Percentiles rank a stretch among this genome's conserved stretches.
These are phyloP conservation scores for Collichthys lucidus DNA, from an alignment of 2,113 vertebrate genomes.

Conservation along the genomic window DNA sequence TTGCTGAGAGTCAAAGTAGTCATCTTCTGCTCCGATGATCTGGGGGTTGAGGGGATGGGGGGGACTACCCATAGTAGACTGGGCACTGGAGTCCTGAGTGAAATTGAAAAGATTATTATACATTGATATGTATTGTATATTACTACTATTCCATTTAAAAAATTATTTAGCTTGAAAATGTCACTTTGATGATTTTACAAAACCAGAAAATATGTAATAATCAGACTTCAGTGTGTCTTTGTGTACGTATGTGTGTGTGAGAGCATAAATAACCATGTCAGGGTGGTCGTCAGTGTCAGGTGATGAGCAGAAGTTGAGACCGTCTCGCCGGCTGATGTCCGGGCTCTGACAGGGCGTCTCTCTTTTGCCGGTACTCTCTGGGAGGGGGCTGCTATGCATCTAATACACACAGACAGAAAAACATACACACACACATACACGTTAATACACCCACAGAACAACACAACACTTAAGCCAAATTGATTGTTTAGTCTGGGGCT, in stretches of 20 bases:
- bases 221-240: neutral
- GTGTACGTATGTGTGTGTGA: neutral
- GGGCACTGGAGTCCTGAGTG: conserved; percentile 84
- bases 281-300: conserved; percentile 71
- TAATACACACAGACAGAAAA: conserved; percentile 51
- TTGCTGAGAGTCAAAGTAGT: conserved; percentile 94
- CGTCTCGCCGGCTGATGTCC: conserved; percentile 67
- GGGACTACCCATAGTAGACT: conserved; percentile 83
- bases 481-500: conserved; percentile 76
- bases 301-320: conserved; percentile 64
- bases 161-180: neutral
- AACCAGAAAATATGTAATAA: neutral
- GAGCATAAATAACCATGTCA: conserved; percentile 70
- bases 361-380: conserved; percentile 74
- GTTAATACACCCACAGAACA: conserved; percentile 15
- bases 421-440: conserved; percentile 39
- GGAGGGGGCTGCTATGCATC: conserved; percentile 60
- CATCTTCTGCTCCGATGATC: conserved; percentile 98
- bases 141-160: neutral
- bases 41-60: conserved; percentile 84
- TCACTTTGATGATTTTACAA: neutral
- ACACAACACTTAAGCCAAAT: conserved; percentile 59
- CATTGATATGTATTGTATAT: neutral
- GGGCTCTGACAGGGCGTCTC: conserved; percentile 79
- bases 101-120: neutral